Evolutionary conservation across 1,140 invertebrate genomes (phyloP).

Genomic region (Teleopsis dalmanni): DNA sequence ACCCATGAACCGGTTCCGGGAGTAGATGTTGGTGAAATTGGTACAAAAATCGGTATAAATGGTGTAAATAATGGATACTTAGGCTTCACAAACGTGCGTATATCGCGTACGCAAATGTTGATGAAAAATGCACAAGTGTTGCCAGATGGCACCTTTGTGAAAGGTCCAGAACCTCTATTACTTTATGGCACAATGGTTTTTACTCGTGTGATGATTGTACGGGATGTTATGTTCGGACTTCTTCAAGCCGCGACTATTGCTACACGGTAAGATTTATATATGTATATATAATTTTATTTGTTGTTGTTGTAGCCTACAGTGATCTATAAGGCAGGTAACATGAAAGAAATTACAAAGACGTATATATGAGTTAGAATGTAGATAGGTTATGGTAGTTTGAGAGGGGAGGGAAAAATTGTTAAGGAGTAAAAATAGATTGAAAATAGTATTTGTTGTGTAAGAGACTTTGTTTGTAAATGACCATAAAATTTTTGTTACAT

Average conservation of each 20-base stretch:
- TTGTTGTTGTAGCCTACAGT: too few species aligned
- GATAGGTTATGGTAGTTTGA: too few species aligned
- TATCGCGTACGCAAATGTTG: constrained; percentile 80
- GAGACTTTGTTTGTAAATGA: too few species aligned
- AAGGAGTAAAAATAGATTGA: too few species aligned
- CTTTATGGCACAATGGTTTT: constrained; percentile 94
- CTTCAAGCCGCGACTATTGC: constrained; percentile 78
- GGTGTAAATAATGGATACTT: constrained; percentile 86
- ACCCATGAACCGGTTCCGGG: constrained; percentile 79
- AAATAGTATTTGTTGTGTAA: too few species aligned
- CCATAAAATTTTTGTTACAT: too few species aligned
- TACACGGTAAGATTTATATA: constrained; percentile 38
- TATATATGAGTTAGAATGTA: too few species aligned
- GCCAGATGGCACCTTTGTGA: constrained; percentile 79
- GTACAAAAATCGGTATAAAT: constrained; percentile 83
- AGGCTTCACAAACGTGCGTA: constrained; percentile 74
- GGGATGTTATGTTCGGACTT: constrained; percentile 62
- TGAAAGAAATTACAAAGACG: too few species aligned
- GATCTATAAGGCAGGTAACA: too few species aligned
- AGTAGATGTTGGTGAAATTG: constrained; percentile 89
- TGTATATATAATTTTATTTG: constrained; percentile 13
- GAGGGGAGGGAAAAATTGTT: too few species aligned
- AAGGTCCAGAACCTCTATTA: constrained; percentile 72
- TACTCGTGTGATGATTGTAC: constrained; percentile 72
- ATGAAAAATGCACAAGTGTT: constrained; percentile 87